These are phyloP conservation scores for Cetoscarus ocellatus DNA, from an alignment of 2,797 vertebrate species.

Conservation along the genomic window DNA sequence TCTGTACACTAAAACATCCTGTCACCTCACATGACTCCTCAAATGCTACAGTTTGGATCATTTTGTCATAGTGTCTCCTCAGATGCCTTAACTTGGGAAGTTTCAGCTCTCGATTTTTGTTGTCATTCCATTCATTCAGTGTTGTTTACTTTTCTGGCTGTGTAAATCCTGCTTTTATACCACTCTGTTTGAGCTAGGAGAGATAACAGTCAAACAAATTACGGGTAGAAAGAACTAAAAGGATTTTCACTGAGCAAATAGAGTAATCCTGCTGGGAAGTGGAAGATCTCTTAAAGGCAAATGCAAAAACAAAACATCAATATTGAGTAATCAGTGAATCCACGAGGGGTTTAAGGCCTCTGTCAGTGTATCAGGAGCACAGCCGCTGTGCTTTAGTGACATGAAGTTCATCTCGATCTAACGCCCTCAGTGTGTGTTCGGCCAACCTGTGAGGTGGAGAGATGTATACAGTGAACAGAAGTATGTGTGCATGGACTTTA, in stretches of 20 bases:
- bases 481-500: too few relatives aligned
- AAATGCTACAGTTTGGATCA: conserved; percentile 18
- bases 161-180: not conserved
- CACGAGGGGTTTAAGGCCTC: not conserved
- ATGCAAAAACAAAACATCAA: too few relatives aligned
- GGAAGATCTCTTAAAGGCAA: not conserved
- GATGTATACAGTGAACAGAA: too few relatives aligned
- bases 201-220: not conserved
- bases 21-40: conserved; percentile 17
- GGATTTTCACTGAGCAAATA: not conserved
- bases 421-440: too few relatives aligned
- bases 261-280: not conserved
- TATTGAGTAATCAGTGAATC: not conserved
- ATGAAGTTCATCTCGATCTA: too few relatives aligned
- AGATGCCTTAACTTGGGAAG: not conserved
- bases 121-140: not conserved
- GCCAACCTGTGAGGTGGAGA: too few relatives aligned
- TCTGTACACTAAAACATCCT: conserved; percentile 5
- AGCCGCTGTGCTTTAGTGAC: too few relatives aligned
- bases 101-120: not conserved
- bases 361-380: not conserved
- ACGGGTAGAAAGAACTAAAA: not conserved
- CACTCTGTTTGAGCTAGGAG: too few relatives aligned
- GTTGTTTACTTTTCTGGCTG: not conserved
- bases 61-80: not conserved